These are phyloP conservation scores for Gymnothorax javanicus DNA, from an alignment of 2,797 vertebrate species.

Conservation along the genomic window DNA sequence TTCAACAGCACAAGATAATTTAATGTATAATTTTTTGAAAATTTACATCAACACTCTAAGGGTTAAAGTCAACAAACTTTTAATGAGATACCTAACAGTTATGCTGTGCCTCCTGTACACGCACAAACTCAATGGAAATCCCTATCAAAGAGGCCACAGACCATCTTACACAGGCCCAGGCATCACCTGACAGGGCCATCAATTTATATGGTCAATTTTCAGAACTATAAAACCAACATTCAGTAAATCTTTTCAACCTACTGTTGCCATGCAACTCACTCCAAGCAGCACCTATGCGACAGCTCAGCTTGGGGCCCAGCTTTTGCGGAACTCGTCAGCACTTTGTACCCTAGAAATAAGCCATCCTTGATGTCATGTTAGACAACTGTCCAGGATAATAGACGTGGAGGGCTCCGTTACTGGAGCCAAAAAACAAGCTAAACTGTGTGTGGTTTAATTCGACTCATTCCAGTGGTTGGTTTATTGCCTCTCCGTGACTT, in stretches of 20 bases:
- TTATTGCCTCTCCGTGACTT: background rate
- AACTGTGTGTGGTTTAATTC: background rate
- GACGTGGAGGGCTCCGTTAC: background rate
- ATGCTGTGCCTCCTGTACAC: background rate
- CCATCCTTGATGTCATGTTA: background rate
- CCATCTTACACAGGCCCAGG: background rate
- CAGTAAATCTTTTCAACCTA: background rate
- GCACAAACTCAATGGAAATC: too few relatives aligned
- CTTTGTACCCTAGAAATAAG: background rate
- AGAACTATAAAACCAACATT: background rate
- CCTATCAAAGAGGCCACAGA: background rate
- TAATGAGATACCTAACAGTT: too few relatives aligned
- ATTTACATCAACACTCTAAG: too few relatives aligned
- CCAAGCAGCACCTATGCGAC: background rate
- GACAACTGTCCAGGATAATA: background rate
- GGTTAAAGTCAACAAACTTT: too few relatives aligned
- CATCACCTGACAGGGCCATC: background rate
- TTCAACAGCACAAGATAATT: too few relatives aligned
- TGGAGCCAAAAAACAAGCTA: background rate
- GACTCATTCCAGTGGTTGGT: background rate
- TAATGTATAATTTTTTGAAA: too few relatives aligned
- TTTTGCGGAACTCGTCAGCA: background rate
- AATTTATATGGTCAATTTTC: background rate
- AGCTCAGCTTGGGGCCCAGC: background rate
- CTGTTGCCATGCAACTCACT: background rate